These are phyloP conservation scores for Nibea albiflora DNA, from an alignment of 2,113 vertebrate species.

Conservation along the genomic window DNA sequence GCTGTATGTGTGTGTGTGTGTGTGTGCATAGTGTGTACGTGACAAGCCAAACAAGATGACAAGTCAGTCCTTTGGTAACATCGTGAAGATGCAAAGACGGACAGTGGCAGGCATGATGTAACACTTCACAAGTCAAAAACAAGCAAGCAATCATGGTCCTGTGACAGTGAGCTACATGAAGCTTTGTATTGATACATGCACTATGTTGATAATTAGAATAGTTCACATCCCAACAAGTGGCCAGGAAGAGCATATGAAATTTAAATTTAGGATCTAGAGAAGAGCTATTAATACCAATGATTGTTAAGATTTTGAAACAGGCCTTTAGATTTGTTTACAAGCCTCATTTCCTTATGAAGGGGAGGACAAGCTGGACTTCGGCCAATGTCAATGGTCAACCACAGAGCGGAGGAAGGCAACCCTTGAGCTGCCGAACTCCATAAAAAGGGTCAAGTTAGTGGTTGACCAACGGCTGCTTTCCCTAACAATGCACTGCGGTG, in stretches of 20 bases:
- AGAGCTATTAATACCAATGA: neutral
- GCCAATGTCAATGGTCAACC: constrained; percentile 42
- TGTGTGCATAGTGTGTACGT: constrained; percentile 8
- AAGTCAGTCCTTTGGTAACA: constrained; percentile 19
- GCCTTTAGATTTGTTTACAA: neutral
- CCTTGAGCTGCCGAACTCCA: constrained; percentile 27
- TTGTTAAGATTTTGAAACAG: constrained; percentile 2
- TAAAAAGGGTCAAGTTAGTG: constrained; percentile 46
- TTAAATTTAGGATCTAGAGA: neutral
- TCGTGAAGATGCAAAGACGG: constrained; percentile 15
- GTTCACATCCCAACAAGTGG: neutral
- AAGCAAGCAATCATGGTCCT: neutral
- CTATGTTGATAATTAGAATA: neutral
- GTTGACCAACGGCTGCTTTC: constrained; percentile 60
- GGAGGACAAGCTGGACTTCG: constrained; percentile 41
- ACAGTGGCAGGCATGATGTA: neutral
- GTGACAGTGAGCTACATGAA: neutral
- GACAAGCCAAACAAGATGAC: constrained; percentile 24
- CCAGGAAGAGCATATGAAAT: neutral
- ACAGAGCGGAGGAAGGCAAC: constrained; percentile 45
- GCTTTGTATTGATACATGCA: neutral
- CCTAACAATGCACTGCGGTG: constrained; percentile 52
- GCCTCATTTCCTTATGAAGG: constrained; percentile 15
- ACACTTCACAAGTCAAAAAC: constrained; percentile 1
- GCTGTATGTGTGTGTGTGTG: constrained; percentile 11